Evolutionary conservation across 2,113 vertebrate species (phyloP).

Genomic region (Myodes glareolus): DNA sequence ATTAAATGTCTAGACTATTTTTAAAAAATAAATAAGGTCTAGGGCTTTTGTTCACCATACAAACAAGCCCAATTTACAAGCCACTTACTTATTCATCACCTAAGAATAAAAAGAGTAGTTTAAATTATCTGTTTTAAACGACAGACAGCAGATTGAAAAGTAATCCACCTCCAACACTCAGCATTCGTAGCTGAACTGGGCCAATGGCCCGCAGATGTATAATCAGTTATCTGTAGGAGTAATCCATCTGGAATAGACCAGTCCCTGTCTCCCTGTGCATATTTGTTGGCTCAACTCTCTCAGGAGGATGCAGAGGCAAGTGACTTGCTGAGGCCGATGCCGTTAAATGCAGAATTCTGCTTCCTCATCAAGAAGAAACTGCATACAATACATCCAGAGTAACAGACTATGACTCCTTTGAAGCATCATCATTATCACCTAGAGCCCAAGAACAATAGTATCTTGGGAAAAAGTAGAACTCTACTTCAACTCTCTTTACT

Average conservation of each 20-base stretch:
- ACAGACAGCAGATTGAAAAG: not conserved
- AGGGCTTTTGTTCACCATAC: not conserved
- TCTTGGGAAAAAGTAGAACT: too few relatives aligned
- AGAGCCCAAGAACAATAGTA: too few relatives aligned
- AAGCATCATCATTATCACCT: not conserved
- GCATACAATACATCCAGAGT: not conserved
- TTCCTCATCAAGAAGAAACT: not conserved
- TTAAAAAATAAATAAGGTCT: not conserved
- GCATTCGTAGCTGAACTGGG: not conserved
- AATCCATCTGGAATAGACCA: not conserved
- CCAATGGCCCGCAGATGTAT: not conserved
- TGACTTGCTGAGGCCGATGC: not conserved
- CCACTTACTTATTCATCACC: not conserved
- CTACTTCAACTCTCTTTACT: too few relatives aligned
- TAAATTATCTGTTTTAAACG: conserved; percentile 36
- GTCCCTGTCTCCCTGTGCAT: not conserved
- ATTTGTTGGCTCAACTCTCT: not conserved
- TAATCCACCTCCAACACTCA: not conserved
- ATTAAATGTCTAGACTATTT: not conserved
- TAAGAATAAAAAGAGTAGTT: not conserved
- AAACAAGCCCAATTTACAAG: not conserved
- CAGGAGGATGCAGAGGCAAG: not conserved
- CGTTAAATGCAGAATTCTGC: not conserved
- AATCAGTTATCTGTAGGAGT: not conserved
- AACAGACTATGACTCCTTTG: not conserved